phyloP scores from a whole-genome alignment of 1,140 invertebrate genomes.

The Lasioglossum baleicum region DNA sequence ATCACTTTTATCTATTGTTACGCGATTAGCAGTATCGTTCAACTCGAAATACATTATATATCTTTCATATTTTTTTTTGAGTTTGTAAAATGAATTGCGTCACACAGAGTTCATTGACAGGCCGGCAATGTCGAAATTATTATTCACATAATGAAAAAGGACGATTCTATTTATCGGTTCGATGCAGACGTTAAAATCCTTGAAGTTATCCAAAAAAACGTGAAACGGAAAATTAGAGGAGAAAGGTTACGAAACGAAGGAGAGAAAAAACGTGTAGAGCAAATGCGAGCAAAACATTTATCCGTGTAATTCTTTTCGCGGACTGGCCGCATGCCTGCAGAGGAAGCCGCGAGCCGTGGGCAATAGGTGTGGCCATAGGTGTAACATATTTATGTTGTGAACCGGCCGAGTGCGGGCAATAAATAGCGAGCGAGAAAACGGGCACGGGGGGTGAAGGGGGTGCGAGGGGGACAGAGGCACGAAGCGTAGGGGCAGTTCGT shows the following conservation, averaged over 20 bases:
- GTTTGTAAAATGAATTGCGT: no score
- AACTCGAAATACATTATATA: no score
- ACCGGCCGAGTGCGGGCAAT: conserved; percentile 78
- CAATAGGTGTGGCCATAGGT: conserved; percentile 69
- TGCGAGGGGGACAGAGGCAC: conserved; percentile 32
- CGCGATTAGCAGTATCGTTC: no score
- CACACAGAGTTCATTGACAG: no score
- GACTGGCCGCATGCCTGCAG: conserved; percentile 23
- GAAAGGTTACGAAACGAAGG: background rate
- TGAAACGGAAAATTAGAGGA: background rate
- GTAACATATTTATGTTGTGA: conserved; percentile 80
- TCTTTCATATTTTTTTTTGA: no score
- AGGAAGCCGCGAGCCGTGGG: conserved; percentile 65
- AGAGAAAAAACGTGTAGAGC: background rate
- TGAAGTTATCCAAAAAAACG: no score
- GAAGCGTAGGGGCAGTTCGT: conserved; percentile 49
- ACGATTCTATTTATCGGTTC: no score
- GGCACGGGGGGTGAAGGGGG: conserved; percentile 8
- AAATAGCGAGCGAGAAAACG: conserved; percentile 69
- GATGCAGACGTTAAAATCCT: background rate
- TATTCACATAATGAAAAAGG: no score
- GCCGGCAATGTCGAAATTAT: no score
- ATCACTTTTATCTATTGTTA: no score
- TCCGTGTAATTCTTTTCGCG: conserved; percentile 57
- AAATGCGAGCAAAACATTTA: conserved; percentile 12